A percentile compares a stretch with the other conserved stretches of the same genome.
phyloP scores from a whole-genome alignment of 2,888 invertebrate species.

The Trachelus iudaicus region DNA sequence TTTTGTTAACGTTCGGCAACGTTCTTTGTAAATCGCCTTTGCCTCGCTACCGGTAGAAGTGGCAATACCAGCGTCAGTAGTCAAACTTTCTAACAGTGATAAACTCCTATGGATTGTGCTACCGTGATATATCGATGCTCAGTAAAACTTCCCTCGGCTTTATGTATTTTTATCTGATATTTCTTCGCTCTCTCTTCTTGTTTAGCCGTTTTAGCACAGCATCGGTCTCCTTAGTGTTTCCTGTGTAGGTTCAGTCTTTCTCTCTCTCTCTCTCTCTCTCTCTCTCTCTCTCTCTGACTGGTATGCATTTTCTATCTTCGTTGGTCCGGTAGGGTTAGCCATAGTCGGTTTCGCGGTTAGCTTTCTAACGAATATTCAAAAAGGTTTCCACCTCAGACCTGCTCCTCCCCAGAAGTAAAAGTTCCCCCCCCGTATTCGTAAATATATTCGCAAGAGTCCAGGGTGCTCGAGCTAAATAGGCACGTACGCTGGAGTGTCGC shows the following conservation, averaged over 20 bases:
- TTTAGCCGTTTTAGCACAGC: constrained; percentile 9
- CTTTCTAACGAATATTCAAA: constrained; percentile 41
- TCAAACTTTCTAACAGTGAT: not conserved
- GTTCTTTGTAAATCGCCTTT: not conserved
- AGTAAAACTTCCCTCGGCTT: not conserved
- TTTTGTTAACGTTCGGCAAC: not conserved
- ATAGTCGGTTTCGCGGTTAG: constrained; percentile 27
- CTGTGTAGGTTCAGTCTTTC: constrained; percentile 12
- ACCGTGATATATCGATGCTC: not conserved
- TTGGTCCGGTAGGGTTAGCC: not conserved
- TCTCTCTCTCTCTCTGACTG: constrained; percentile 8
- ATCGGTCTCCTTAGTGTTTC: not conserved
- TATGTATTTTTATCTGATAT: not conserved
- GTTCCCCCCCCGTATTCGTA: not conserved
- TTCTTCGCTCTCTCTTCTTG: constrained; percentile 8
- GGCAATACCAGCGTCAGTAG: not conserved
- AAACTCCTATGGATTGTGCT: not conserved
- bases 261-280: constrained; percentile 3
- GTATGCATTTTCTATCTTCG: constrained; percentile 1
- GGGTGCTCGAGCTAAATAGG: not conserved
- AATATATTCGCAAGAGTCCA: not conserved
- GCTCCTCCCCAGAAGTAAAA: constrained; percentile 18
- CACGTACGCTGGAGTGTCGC: not conserved
- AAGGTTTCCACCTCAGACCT: constrained; percentile 32
- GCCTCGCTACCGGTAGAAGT: not conserved